Evolutionary conservation across 2,113 vertebrate genomes (phyloP), one percentile per base, ranked within the genome.

Genomic region (Colinus virginianus): DNA sequence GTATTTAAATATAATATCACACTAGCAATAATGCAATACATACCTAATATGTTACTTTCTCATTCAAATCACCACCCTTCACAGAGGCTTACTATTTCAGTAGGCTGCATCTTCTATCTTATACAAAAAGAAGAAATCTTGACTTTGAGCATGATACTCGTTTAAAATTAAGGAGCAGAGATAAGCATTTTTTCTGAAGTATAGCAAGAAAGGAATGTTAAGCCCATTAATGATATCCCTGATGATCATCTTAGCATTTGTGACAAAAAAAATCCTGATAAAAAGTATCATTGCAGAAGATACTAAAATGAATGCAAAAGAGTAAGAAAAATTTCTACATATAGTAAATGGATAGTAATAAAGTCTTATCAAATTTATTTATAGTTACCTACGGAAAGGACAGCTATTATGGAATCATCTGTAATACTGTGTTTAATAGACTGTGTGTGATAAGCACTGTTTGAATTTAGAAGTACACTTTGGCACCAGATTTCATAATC

Each of bases 131-230:
- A 32, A 51, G 9, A 90, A 40, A 3, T 30, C 9, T 36, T 77
- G n/a, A 20, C 9, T 72, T 1, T 61, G 3, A 30, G 17, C 0
- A 0, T 26, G 38, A 36, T 30, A 5, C 1, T 2, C 17, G 62
- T 40, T 81, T 83, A 86, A 79, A 66, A 76, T 66, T 66, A 78
- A 78, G 32, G 26, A 63, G 3, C 25, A 74, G 26, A 82, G 23
- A 28, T 43, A 79, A 79, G 5, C 2, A 1, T 59, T 89, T 93
- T 23, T 23, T 58, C 23, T 75, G 38, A 30, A 62, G n/a, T 72
- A 25, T 49, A 58, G 53, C 36, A 79, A 76, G n/a, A 85, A 87
- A 85, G 4, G 26, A 79, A 62, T 56, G 6, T n/a, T 72, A 86
- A 86, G 62, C 46, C 76, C 63, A n/a, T 42, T 38, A 38, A 38